Base-by-base conservation (phyloP, 2,888 invertebrate genomes). In the Melinaea menophilus region DNA sequence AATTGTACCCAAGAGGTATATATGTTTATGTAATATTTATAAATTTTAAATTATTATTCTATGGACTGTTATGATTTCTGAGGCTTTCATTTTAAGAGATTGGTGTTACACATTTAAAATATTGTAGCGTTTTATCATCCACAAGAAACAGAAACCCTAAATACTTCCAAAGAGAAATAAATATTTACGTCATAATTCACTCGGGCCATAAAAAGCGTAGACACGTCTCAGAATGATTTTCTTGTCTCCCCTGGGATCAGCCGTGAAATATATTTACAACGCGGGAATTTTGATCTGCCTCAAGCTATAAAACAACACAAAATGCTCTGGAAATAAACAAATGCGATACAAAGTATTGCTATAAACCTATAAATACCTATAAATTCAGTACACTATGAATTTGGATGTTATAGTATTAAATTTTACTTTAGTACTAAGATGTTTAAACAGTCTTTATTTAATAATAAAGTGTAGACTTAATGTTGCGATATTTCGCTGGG, bases 181-280 rank as follows among this genome's bases (percentile, higher is more conserved):
- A 87, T 86, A 85, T 85, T 86, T 85, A 86, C 84, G 79, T 80
- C 85, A 85, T 86, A 86, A 86, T 85, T 87, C 83, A 84, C 80
- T 82, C 73, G 72, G 69, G 81, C 85, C 79, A 85, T 87, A 86
- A 86, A 86, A 86, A 85, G 81, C 83, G 84, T 81, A 82, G 75
- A 66, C 60, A 62, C 64, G 60, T 66, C 61, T 56, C 48, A 35
- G 60, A 64, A 67, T 67, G 66, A 64, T 64, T 64, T 67, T 62
- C 60, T 62, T 62, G 60, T 47, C 61, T 61, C 66, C 51, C 57
- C 11, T 2, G 57, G 59, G 66, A 61, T 58, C 55, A 59, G 57
- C 56, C 47, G 55, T 55, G 61, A 64, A 64, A 64, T 59, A 62
- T 64, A 64, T 67, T 67, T 62, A 57, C 59, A 62, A 34, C 59